A percentile compares a stretch with the other conserved stretches of the same genome.
Conservation (phyloP, 30 jellyfish, hydroid and myxozoan species). For the Aurelia coerulea region DNA sequence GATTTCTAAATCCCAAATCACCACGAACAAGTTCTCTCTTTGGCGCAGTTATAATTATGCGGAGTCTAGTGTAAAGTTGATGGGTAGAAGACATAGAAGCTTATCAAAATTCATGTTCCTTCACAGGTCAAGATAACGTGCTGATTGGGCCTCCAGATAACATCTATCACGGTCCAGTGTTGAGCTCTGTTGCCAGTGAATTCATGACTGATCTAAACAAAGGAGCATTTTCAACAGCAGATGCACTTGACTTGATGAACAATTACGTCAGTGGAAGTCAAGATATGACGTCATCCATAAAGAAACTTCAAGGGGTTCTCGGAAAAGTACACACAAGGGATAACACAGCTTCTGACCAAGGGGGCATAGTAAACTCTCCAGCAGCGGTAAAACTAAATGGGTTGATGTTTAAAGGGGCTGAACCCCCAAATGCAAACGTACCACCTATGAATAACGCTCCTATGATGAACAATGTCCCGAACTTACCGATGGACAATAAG, state of each 20-base stretch:
- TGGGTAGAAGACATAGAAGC: too few relatives aligned
- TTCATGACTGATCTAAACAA: constrained; percentile 79
- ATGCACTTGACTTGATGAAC: constrained; percentile 94
- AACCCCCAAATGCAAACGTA: neutral
- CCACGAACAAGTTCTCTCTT: too few relatives aligned
- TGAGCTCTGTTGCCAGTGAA: constrained; percentile 87
- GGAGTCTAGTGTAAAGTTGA: too few relatives aligned
- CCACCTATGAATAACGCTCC: constrained; percentile 1
- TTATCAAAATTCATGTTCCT: neutral
- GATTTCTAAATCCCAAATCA: too few relatives aligned
- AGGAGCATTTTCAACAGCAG: constrained; percentile 89
- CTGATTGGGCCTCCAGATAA: constrained; percentile 74
- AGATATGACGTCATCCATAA: constrained; percentile 90
- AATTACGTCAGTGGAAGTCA: constrained; percentile 97
- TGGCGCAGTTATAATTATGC: too few relatives aligned
- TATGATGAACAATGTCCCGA: neutral
- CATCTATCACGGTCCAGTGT: constrained; percentile 77
- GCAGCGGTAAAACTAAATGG: constrained; percentile 27
- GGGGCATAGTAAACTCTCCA: neutral
- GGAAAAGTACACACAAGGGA: constrained; percentile 61
- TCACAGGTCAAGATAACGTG: constrained; percentile 52
- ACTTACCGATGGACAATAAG: neutral
- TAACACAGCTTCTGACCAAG: constrained; percentile 5
- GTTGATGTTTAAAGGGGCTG: constrained; percentile 19
- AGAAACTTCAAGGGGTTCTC: constrained; percentile 65